Conservation (phyloP, 2,797 vertebrate genomes). For the Carcharodon carcharias region DNA sequence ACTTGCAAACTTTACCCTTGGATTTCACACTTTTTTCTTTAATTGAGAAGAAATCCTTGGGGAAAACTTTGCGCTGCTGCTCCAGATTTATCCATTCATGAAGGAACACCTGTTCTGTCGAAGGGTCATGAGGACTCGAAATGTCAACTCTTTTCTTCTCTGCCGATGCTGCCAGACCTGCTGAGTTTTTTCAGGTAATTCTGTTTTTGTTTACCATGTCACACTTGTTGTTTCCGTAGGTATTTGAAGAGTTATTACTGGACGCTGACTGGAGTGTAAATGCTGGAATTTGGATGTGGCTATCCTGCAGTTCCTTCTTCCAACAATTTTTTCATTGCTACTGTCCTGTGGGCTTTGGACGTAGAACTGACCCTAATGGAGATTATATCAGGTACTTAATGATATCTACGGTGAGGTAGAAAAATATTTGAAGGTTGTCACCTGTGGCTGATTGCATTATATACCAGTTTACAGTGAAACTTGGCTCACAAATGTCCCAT, state of each 20-base stretch:
- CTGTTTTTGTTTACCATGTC: no score
- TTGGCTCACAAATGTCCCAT: not conserved
- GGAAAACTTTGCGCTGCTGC: not conserved
- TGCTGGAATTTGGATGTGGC: conserved; percentile 97
- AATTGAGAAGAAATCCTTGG: not conserved
- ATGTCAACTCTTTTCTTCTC: no score
- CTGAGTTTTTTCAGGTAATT: no score
- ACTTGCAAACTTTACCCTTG: not conserved
- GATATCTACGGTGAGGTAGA: not conserved
- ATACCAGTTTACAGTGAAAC: not conserved
- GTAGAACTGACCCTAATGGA: conserved; percentile 83
- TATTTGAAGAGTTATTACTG: conserved; percentile 86
- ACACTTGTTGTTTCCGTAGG: conserved; percentile 56
- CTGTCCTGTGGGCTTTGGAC: conserved; percentile 86
- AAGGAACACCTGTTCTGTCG: no score
- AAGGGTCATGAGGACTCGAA: no score
- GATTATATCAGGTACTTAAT: conserved; percentile 80
- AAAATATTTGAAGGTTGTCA: not conserved
- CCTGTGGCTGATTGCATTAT: not conserved
- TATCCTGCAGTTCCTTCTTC: conserved; percentile 93
- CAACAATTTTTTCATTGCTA: conserved; percentile 95
- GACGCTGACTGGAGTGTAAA: conserved; percentile 97
- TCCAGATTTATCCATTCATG: not conserved
- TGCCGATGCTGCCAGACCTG: no score
- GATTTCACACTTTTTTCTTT: not conserved